A percentile compares a stretch with the other conserved stretches of the same genome.
Evolutionary conservation across 2,797 vertebrate genomes (phyloP).

Genomic region (Telmatherina bonti): DNA sequence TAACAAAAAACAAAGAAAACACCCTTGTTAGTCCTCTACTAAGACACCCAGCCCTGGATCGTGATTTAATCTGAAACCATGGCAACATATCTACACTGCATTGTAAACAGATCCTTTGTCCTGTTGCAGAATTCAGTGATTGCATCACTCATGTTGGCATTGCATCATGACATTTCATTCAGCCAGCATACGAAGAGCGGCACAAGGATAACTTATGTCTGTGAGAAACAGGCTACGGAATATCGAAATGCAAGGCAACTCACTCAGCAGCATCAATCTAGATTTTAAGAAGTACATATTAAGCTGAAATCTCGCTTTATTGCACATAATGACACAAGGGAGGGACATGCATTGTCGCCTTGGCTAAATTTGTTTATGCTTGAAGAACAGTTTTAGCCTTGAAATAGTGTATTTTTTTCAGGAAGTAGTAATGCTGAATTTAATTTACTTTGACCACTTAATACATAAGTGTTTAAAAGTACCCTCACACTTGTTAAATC

Average conservation of each 20-base stretch:
- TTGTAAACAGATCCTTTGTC: conserved; percentile 57
- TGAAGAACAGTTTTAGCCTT: background rate
- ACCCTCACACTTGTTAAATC: background rate
- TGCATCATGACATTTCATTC: conserved; percentile 43
- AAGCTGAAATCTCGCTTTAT: background rate
- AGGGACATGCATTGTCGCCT: background rate
- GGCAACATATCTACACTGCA: conserved; percentile 43
- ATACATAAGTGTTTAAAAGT: background rate
- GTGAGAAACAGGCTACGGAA: background rate
- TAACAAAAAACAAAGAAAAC: background rate
- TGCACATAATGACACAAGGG: background rate
- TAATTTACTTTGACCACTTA: background rate
- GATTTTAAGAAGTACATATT: background rate
- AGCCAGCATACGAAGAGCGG: background rate
- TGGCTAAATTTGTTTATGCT: background rate
- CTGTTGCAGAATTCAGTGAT: conserved; percentile 38
- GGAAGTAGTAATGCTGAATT: conserved; percentile 5
- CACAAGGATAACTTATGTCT: background rate
- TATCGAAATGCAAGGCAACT: background rate
- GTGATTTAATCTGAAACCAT: conserved; percentile 55
- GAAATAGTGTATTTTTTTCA: background rate
- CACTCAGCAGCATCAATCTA: background rate
- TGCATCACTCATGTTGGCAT: conserved; percentile 59
- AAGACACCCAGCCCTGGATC: conserved; percentile 41
- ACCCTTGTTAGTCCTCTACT: conserved; percentile 12